Percentiles rank a stretch among this genome's conserved stretches.
phyloP scores from a whole-genome alignment of 2,113 vertebrate species.

The Trematomus loennbergii region DNA sequence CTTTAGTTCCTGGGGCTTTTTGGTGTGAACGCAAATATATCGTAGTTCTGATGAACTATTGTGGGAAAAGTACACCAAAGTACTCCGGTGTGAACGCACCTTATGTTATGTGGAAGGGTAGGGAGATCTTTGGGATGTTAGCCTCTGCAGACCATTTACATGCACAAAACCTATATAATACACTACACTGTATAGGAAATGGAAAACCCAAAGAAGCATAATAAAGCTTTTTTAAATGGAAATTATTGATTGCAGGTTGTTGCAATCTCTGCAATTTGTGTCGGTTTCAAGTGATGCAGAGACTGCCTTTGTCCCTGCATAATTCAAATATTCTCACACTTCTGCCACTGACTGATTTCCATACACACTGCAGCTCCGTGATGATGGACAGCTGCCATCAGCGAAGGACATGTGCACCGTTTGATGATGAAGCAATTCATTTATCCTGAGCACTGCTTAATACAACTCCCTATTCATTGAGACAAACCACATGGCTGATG shows the following conservation, averaged over 20 bases:
- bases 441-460: conserved; percentile 16
- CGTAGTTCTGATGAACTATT: no score
- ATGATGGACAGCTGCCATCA: conserved; percentile 41
- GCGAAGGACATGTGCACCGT: conserved; percentile 6
- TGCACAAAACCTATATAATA: no score
- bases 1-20: no score
- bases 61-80: no score
- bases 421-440: conserved; percentile 13
- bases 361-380: background rate
- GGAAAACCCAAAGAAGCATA: no score
- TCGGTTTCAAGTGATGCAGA: background rate
- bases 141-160: no score
- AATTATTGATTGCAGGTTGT: background rate
- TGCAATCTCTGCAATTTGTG: background rate
- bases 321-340: conserved; percentile 7
- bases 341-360: conserved; percentile 3
- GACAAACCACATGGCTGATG: conserved; percentile 51
- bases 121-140: no score
- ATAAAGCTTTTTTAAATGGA: background rate
- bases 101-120: no score
- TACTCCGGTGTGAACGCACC: no score
- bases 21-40: no score
- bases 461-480: conserved; percentile 45
- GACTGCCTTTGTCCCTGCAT: background rate
- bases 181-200: no score